Evolutionary conservation across 2,113 vertebrate genomes (phyloP), one percentile per base, ranked within the genome.

Genomic region (Telmatochromis brichardi): DNA sequence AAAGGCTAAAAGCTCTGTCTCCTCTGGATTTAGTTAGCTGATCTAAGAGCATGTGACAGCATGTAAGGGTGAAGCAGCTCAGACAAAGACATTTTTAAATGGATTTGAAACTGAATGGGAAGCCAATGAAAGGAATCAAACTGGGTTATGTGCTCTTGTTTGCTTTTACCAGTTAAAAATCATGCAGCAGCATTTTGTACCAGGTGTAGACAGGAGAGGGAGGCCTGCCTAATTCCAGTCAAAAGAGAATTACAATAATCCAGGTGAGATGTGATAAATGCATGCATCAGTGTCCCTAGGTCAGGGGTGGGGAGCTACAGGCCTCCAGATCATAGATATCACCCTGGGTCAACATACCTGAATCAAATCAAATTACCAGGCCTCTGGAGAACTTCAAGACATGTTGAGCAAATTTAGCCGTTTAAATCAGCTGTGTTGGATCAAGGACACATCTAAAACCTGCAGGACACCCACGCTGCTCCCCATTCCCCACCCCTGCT

Each of bases 311-410:
- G 58, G 15, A 63, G 0, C 58, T 4, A 19, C 28, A 63, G 58
- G 28, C 58, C 28, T 63, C 15, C 58, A 63, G 58, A 19, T 63
- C 6, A 3, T 60, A 60, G 57, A 60, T 31, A 4, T 19, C 28
- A 63, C 28, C 28, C 3, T 60, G 58, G 58, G 15, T 60, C 58
- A 33, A 60, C 28, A 60, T 31, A 19, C 2, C 28, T 1, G 58
- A 33, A 63, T 63, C 58, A 3, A 63, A 63, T 33, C 2, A 63
- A 33, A 4, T 63, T 19, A 63, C 15, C 9, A 63, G 58, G 58
- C 28, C 15, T 35, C 1, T 63, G 28, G 9, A 19, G 58, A 11
- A 35, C 15, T 19, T 35, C 0, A 0, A 63, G 58, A 63, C 28
- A 11, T 63, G 58, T 63, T 63, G 15, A 63, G 58, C 2, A 33